Percentiles rank a stretch among this genome's conserved stretches.
These are phyloP conservation scores for Rousettus leschenaultii DNA, from an alignment of 2,113 vertebrate genomes.

Conservation along the genomic window DNA sequence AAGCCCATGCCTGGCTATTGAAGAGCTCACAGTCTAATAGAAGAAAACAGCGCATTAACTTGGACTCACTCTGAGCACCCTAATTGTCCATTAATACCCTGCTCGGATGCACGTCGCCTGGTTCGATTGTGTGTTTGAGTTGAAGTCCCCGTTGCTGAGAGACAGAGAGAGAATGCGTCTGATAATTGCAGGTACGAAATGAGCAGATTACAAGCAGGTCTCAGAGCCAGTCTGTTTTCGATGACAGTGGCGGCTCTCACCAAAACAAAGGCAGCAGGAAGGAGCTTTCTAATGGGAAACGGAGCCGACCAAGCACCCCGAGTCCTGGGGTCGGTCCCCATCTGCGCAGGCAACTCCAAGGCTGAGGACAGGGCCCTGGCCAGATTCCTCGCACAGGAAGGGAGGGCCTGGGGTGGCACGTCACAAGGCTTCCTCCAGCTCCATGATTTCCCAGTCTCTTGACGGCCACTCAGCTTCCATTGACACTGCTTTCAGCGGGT, in stretches of 20 bases:
- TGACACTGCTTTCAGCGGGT: not conserved
- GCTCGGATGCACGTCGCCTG: fast-evolving
- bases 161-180: not conserved
- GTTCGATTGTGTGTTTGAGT: not conserved
- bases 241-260: not conserved
- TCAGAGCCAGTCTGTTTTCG: not conserved
- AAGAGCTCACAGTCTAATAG: not conserved
- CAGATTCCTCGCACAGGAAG: fast-evolving
- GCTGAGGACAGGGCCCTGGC: no score
- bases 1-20: not conserved
- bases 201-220: not conserved
- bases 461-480: fast-evolving
- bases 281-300: not conserved
- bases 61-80: not conserved
- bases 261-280: not conserved
- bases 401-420: not conserved
- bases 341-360: no score
- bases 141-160: not conserved
- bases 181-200: not conserved
- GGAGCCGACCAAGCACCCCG: no score
- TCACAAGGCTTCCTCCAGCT: not conserved
- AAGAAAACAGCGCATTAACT: not conserved
- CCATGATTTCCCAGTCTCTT: not conserved
- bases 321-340: fast-evolving
- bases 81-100: fast-evolving